A percentile compares a stretch with the other conserved stretches of the same genome.
Conservation (phyloP, 64 coral and sea anemone species). For the Porites lutea region DNA sequence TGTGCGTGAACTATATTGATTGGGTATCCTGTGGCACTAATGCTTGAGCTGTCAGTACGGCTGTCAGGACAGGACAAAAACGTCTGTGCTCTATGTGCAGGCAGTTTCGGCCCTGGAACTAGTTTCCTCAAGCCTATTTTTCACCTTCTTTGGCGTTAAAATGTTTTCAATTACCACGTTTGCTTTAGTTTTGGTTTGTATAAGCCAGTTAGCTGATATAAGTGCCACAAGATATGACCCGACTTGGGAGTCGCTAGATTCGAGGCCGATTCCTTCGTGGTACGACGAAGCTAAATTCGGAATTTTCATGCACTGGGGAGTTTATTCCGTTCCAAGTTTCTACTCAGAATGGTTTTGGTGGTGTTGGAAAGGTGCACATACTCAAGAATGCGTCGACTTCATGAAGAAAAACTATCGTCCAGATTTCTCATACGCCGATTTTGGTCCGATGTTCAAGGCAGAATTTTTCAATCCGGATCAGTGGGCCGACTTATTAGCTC, state of each 20-base stretch:
- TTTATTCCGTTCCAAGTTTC: slow-evolving; percentile 74
- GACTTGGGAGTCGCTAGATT: slow-evolving; percentile 76
- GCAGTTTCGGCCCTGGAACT: no score
- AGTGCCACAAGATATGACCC: slow-evolving; percentile 29
- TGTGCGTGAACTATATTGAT: no score
- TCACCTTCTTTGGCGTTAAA: no score
- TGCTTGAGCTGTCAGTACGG: no score
- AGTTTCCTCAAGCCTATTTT: no score
- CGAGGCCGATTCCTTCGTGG: slow-evolving; percentile 69
- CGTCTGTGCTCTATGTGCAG: no score
- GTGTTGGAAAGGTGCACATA: neutral
- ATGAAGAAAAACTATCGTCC: slow-evolving; percentile 72
- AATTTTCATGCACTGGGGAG: slow-evolving; percentile 82
- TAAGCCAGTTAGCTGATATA: neutral
- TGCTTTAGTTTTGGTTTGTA: neutral
- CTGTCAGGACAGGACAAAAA: no score
- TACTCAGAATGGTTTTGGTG: slow-evolving; percentile 69
- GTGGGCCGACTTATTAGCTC: slow-evolving; percentile 71
- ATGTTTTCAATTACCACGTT: no score
- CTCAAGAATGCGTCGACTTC: slow-evolving; percentile 10
- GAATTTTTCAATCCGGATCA: slow-evolving; percentile 76
- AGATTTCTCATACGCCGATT: slow-evolving; percentile 49
- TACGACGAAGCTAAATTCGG: slow-evolving; percentile 74
- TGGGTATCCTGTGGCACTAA: no score
- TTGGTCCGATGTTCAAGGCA: slow-evolving; percentile 78